phyloP scores from a whole-genome alignment of 2,888 invertebrate species.

The Myopa testacea region DNA sequence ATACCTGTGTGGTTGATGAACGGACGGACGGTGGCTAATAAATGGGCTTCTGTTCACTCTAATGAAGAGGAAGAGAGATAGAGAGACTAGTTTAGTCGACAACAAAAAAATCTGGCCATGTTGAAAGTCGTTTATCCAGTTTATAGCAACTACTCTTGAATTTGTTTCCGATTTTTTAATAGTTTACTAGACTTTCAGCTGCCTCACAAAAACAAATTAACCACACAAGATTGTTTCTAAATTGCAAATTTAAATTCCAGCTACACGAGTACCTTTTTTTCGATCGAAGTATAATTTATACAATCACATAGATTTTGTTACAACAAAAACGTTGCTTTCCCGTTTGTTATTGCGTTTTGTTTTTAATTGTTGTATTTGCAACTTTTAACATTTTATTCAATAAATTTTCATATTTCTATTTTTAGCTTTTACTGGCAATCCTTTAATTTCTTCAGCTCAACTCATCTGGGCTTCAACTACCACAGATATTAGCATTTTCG shows the following conservation, averaged over 20 bases:
- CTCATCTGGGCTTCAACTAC: neutral
- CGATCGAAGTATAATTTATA: neutral
- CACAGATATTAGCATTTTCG: neutral
- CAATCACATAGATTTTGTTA: neutral
- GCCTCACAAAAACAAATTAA: neutral
- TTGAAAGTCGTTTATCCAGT: slow-evolving; percentile 67
- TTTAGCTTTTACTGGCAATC: neutral
- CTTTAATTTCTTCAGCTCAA: neutral
- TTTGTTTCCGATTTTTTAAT: slow-evolving; percentile 17
- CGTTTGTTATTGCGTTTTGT: neutral
- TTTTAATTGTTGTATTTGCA: neutral
- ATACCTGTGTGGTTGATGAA: neutral
- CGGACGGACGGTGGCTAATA: neutral
- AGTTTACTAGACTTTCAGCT: neutral
- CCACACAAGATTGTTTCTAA: neutral
- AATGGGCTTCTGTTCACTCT: neutral
- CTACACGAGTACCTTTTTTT: neutral
- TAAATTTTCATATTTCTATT: slow-evolving; percentile 2
- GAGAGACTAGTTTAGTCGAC: neutral
- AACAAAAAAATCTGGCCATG: slow-evolving; percentile 51
- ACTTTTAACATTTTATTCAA: neutral
- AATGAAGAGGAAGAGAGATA: neutral
- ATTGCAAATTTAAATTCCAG: slow-evolving; percentile 1
- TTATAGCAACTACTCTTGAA: slow-evolving; percentile 43
- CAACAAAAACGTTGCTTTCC: neutral